phyloP scores from a whole-genome alignment of 2,113 vertebrate species.

The Mungos mungo region DNA sequence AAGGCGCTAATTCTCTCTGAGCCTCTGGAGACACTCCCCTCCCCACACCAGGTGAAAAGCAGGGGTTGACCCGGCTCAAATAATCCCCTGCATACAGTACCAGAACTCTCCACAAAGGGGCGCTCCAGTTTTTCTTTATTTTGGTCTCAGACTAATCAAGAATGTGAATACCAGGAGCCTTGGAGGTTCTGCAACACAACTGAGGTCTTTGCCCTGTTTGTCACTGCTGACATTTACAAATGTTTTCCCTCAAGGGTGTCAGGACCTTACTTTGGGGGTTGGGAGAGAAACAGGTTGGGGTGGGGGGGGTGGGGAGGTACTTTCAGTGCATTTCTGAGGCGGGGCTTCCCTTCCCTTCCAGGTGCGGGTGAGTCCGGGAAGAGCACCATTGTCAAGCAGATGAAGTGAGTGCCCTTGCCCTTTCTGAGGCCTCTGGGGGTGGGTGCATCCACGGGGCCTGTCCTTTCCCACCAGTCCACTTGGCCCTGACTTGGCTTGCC shows the following conservation, averaged over 20 bases:
- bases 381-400: slow-evolving; percentile 99
- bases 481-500: neutral
- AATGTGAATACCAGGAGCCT: neutral
- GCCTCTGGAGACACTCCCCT: neutral
- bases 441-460: fast-evolving
- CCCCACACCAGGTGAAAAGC: neutral
- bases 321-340: neutral
- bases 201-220: neutral
- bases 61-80: neutral
- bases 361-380: slow-evolving; percentile 98
- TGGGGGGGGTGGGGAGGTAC: fast-evolving
- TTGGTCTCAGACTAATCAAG: neutral
- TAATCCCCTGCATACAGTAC: neutral
- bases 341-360: slow-evolving; percentile 66
- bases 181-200: neutral
- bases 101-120: neutral
- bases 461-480: neutral
- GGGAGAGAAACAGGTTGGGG: neutral
- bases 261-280: neutral
- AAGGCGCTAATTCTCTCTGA: slow-evolving; percentile 64
- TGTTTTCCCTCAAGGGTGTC: neutral
- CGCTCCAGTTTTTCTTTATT: slow-evolving; percentile 24
- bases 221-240: neutral
- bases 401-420: slow-evolving; percentile 93
- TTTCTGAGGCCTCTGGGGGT: neutral